Evolutionary conservation across 2,888 invertebrate species (phyloP), one percentile per base, ranked within the genome.

Genomic region (Incurvaria masculella): DNA sequence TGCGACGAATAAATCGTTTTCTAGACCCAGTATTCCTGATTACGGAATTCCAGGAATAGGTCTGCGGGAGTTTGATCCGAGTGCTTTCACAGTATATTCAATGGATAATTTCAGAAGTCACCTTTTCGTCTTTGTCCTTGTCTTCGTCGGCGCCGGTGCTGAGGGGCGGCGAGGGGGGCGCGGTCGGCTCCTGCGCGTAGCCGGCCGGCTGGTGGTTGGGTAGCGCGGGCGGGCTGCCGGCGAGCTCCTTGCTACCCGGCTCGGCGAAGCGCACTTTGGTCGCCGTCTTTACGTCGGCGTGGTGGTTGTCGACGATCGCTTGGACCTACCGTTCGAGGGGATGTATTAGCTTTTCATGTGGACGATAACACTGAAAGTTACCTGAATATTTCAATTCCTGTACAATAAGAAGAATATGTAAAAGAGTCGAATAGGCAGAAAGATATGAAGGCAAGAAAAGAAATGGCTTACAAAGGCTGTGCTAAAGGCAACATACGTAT

Each of bases 271-370:
- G 85, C 48, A 94, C 93, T 76, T 92, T 93, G 56, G 91, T 87
- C 51, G 89, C 84, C 20, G 86, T 83, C 72, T 91, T 91, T 54
- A 86, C 82, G 61, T 88, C 87, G 54, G 88, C 88, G 65, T 92
- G 92, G 66, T 91, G 91, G 64, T 91, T 90, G 71, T 96, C 95
- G 53, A 96, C 90, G 61, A 96, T 94, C 46, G 92, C 88, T 82
- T 96, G 95, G 46, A 95, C 94, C 94, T 95, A 51, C 45, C 20
- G 45, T 21, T 47, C 26, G 33, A 49, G 40, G 50, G 41, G 43
- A 27, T 44, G 42, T n/a, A 33, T 48, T 52, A 49, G 47, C 48
- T 21, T 51, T 21, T 44, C 23, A 45, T 26, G 47, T 43, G 18
- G 18, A 49, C 47, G 38, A 43, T 19, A 50, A 48, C 19, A 16